phyloP scores from a whole-genome alignment of 1,140 invertebrate genomes.

The Yoshiicerus persimilis region DNA sequence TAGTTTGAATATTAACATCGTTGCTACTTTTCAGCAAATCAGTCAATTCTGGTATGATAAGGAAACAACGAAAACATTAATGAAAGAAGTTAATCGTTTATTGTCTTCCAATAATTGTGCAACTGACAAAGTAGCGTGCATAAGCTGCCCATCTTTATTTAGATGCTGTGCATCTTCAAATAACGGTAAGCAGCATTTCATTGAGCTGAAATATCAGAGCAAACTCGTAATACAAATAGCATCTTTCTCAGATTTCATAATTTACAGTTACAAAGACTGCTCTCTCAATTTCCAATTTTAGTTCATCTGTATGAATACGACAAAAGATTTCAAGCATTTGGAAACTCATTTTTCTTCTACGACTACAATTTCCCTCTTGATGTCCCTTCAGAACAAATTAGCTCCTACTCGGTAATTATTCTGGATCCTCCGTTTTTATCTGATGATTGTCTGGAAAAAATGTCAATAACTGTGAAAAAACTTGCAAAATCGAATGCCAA shows the following conservation, averaged over 20 bases:
- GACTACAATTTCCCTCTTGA: slow-evolving; percentile 82
- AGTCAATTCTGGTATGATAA: slow-evolving; percentile 96
- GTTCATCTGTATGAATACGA: slow-evolving; percentile 81
- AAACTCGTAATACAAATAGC: too few relatives aligned
- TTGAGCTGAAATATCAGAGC: too few relatives aligned
- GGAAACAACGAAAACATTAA: slow-evolving; percentile 69
- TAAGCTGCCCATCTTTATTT: slow-evolving; percentile 89
- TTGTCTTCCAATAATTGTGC: slow-evolving; percentile 53
- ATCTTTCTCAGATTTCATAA: background rate
- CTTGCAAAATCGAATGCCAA: slow-evolving; percentile 69
- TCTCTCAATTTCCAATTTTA: slow-evolving; percentile 54
- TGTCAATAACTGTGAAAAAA: slow-evolving; percentile 73
- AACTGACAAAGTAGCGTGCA: slow-evolving; percentile 71
- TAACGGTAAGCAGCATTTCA: background rate
- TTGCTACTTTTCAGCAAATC: slow-evolving; percentile 69
- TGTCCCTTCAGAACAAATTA: slow-evolving; percentile 63
- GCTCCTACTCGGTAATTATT: slow-evolving; percentile 79
- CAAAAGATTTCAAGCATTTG: slow-evolving; percentile 74
- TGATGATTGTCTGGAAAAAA: slow-evolving; percentile 89
- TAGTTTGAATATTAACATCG: background rate
- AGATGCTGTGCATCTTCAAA: slow-evolving; percentile 54
- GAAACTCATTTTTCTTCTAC: slow-evolving; percentile 79
- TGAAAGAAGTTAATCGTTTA: slow-evolving; percentile 62
- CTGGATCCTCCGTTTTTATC: slow-evolving; percentile 93
- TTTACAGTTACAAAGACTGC: background rate